Base-by-base conservation (phyloP, 2,113 vertebrate genomes). In the Crotophaga sulcirostris region DNA sequence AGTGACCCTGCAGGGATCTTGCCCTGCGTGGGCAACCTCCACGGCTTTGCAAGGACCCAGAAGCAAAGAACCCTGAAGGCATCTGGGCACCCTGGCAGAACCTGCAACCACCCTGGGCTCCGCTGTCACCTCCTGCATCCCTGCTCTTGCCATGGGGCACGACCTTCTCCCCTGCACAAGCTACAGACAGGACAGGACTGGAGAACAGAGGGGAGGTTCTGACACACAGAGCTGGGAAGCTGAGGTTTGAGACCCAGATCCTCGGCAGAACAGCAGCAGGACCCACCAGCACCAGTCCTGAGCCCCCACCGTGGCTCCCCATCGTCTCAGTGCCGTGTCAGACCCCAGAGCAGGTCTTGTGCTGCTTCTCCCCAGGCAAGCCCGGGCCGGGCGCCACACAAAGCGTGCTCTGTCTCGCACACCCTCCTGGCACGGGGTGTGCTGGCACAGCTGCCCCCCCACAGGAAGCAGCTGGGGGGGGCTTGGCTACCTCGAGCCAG, bases 271-370 rank as follows among this genome's bases (percentile, higher is more conserved):
- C 26, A 17, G 9, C 0, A 0, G 3, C 20, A 51, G 25, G 45
- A 34, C 12, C 3, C 28, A 11, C 9, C 0, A 1, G 42, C 0
- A 0, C 16, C 60, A 3, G 14, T 4, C 66, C 9, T 4, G 26
- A 47, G 56, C 10, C 29, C 72, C 62, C 56, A 15, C 5, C 63
- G 2, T 1, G 0, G 40, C 66, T 70, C 51, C 54, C 44, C 34
- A 8, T 6, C 47, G 17, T 3, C 54, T 54, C 52, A 54, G 52
- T 25, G 60, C 4, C 0, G 1, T 28, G 28, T 5, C 90, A 64
- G 89, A 45, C 16, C 76, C 66, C 67, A 16, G 75, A 14, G 2
- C 4, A 12, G 7, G 49, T 69, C 54, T 80, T 1, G 51, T 3
- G 24, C 29, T 52, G 23, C 62, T 70, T 11, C 75, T 62, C 5